These are phyloP conservation scores for Carlito syrichta DNA, from an alignment of 2,113 vertebrate species.

Conservation along the genomic window DNA sequence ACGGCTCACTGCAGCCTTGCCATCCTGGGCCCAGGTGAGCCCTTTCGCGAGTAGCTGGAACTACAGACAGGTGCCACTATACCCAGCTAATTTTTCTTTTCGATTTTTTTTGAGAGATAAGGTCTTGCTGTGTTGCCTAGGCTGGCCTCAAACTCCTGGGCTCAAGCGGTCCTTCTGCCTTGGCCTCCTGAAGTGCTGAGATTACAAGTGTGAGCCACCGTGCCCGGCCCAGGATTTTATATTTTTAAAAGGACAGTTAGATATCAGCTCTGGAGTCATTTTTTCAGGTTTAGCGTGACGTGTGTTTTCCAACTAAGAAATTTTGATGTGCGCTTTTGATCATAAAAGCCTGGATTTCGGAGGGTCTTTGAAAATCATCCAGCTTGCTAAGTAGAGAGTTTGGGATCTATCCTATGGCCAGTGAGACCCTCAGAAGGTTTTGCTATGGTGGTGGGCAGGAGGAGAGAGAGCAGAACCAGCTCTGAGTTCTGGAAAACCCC, in stretches of 20 bases:
- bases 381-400: neutral
- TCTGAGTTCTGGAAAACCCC: neutral
- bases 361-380: neutral
- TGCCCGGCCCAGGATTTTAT: neutral
- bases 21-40: no score
- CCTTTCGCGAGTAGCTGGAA: no score
- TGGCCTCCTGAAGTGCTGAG: no score
- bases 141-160: no score
- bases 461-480: neutral
- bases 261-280: neutral
- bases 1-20: no score
- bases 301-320: neutral
- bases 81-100: no score
- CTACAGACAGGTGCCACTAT: no score
- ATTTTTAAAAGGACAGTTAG: neutral
- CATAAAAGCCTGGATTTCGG: neutral
- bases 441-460: neutral
- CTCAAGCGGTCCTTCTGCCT: no score
- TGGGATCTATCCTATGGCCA: neutral
- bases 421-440: neutral
- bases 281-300: neutral
- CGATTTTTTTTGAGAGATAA: no score
- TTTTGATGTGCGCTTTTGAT: neutral
- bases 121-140: no score
- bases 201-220: no score